Evolutionary conservation across 2,113 vertebrate species (phyloP).

Genomic region (Dasypus novemcinctus): DNA sequence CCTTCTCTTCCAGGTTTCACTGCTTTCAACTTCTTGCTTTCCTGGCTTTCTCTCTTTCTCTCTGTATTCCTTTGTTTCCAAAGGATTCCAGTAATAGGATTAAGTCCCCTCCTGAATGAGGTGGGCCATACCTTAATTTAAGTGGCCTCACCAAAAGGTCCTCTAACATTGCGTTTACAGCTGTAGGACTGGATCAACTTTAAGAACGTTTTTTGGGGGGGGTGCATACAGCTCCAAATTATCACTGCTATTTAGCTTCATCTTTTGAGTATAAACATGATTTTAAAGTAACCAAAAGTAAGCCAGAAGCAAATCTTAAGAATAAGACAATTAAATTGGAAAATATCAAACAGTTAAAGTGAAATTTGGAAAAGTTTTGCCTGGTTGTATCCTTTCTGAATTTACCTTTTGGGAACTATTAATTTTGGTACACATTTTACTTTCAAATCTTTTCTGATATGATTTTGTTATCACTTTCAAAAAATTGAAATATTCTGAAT

Average conservation of each 20-base stretch:
- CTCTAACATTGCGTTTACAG: no score
- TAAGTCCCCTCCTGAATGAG: no score
- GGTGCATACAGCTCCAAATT: no score
- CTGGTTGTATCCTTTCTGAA: neutral
- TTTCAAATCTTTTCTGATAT: neutral
- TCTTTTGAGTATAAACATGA: neutral
- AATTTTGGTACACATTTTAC: neutral
- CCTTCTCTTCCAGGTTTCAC: no score
- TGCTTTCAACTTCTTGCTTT: no score
- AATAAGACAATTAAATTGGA: neutral
- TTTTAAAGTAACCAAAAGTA: neutral
- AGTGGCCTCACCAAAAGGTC: no score
- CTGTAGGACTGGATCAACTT: no score
- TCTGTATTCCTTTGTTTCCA: no score
- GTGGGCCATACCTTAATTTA: no score
- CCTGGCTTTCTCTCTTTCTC: no score
- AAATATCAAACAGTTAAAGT: neutral
- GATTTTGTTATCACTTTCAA: conserved; percentile 39
- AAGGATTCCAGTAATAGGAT: no score
- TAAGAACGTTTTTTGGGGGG: no score
- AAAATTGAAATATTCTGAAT: neutral
- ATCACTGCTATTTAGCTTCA: neutral
- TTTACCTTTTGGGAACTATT: neutral
- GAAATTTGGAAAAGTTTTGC: neutral
- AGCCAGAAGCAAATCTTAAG: neutral